Evolutionary conservation across 2,113 vertebrate species (phyloP).

Genomic region (Xiphophorus hellerii): DNA sequence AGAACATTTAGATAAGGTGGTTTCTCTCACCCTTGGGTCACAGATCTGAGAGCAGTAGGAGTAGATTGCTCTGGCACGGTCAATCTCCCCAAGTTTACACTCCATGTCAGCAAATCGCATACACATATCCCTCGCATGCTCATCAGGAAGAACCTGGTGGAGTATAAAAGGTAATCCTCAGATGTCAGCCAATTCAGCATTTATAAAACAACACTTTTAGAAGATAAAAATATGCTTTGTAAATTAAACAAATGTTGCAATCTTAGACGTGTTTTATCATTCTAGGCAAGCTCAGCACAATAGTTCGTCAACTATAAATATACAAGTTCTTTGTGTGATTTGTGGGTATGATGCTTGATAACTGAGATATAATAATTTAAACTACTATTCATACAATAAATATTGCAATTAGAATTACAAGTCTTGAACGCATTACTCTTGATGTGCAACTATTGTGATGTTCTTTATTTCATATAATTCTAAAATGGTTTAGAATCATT

Average conservation of each 20-base stretch:
- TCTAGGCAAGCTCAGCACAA: neutral
- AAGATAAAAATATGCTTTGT: neutral
- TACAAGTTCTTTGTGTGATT: neutral
- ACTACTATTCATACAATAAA: neutral
- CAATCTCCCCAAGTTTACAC: slow-evolving; percentile 93
- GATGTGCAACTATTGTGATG: neutral
- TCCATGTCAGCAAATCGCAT: slow-evolving; percentile 95
- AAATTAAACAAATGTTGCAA: neutral
- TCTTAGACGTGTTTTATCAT: neutral
- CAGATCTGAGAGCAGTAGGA: slow-evolving; percentile 95
- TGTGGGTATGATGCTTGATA: neutral
- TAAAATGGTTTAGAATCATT: neutral
- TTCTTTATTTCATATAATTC: neutral
- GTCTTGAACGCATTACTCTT: neutral
- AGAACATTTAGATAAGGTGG: neutral
- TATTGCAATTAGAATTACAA: neutral
- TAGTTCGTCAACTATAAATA: neutral
- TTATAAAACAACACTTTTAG: neutral
- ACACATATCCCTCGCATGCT: slow-evolving; percentile 92
- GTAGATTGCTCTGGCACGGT: slow-evolving; percentile 91
- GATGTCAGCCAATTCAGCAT: neutral
- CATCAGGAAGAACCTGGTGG: slow-evolving; percentile 86
- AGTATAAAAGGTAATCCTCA: neutral
- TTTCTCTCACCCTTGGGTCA: slow-evolving; percentile 85
- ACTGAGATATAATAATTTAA: neutral